Percentiles rank a stretch among this genome's conserved stretches.
Conservation (phyloP, 37 sponge, comb jelly and placozoan species). For the Theonella swinhoei region DNA sequence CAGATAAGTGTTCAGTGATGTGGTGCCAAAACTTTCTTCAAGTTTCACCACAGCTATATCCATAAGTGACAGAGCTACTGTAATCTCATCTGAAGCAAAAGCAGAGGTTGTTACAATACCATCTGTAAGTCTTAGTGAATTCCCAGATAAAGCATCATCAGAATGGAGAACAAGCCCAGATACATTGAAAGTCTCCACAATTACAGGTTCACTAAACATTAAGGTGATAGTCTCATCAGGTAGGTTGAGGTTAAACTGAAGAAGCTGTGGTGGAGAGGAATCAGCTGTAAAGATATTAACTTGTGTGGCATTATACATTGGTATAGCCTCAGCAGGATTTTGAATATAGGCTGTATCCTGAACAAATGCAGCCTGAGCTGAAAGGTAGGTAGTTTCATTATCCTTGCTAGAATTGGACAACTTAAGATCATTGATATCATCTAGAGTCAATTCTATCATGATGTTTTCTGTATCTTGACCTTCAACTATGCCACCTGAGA, state of each 20-base stretch:
- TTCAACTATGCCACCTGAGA: slow-evolving; percentile 54
- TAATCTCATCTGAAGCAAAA: slow-evolving; percentile 31
- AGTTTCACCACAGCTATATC: slow-evolving; percentile 83
- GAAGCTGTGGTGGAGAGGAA: slow-evolving; percentile 56
- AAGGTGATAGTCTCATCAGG: slow-evolving; percentile 49
- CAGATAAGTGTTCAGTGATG: slow-evolving; percentile 65
- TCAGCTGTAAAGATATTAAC: slow-evolving; percentile 77
- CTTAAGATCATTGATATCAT: slow-evolving; percentile 71
- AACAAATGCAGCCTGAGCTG: slow-evolving; percentile 57
- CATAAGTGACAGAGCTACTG: slow-evolving; percentile 40
- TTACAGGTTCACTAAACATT: slow-evolving; percentile 87
- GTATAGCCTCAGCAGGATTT: slow-evolving; percentile 54
- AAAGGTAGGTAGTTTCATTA: slow-evolving; percentile 56
- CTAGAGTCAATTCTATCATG: slow-evolving; percentile 32
- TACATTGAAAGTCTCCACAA: slow-evolving; percentile 48
- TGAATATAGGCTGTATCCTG: slow-evolving; percentile 71
- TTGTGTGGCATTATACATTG: slow-evolving; percentile 30
- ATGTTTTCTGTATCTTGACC: slow-evolving; percentile 47
- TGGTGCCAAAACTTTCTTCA: slow-evolving; percentile 66
- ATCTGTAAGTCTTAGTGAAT: slow-evolving; percentile 32
- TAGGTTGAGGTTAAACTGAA: slow-evolving; percentile 62
- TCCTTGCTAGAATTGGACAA: slow-evolving; percentile 38
- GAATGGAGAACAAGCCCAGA: slow-evolving; percentile 64
- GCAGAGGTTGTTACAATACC: slow-evolving; percentile 43
- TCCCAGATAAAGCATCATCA: slow-evolving; percentile 25